phyloP scores from a whole-genome alignment of 2,113 vertebrate genomes.

The Serinus canaria region DNA sequence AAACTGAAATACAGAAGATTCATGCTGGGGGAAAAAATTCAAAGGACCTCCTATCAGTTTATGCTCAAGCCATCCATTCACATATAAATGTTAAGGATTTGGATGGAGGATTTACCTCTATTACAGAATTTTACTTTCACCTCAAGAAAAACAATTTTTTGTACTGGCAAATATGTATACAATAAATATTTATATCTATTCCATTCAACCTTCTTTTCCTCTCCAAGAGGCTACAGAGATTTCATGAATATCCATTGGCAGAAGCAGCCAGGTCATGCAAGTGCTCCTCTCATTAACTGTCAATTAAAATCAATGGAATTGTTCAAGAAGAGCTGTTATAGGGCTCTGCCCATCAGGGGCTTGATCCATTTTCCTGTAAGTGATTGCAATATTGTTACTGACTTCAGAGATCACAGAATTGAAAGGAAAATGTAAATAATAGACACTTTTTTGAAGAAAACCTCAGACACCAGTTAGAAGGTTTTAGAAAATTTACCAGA shows the following conservation, averaged over 20 bases:
- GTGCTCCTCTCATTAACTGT: not conserved
- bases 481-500: not conserved
- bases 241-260: not conserved
- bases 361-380: slow-evolving; percentile 27
- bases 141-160: not conserved
- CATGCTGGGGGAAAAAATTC: not conserved
- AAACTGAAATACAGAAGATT: not conserved
- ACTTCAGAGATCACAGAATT: not conserved
- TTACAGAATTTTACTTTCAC: not conserved
- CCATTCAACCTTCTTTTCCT: not conserved
- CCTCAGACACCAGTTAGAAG: not conserved
- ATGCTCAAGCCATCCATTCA: not conserved
- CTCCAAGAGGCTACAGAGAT: not conserved
- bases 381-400: not conserved
- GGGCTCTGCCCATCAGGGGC: not conserved
- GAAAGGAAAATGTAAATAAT: not conserved
- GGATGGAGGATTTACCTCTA: not conserved
- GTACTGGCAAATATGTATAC: not conserved
- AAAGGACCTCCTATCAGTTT: not conserved
- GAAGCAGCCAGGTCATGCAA: not conserved
- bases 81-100: not conserved
- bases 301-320: slow-evolving; percentile 39
- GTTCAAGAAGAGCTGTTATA: not conserved
- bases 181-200: not conserved
- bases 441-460: not conserved